Evolutionary conservation across 2,797 vertebrate genomes (phyloP).

Genomic region (Poeciliopsis paucimaculata): DNA sequence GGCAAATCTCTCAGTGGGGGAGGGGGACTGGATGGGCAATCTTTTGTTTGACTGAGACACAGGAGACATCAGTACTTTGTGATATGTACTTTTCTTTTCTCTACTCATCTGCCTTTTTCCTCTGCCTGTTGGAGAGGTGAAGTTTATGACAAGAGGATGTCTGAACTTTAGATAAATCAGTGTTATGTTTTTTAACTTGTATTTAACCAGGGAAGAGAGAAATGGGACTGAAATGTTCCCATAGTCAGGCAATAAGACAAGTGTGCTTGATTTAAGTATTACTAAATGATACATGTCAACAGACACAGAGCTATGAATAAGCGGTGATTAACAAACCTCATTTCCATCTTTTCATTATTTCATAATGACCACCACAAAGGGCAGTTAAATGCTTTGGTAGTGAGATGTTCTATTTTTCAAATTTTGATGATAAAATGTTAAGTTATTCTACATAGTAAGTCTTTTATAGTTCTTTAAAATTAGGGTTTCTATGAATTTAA

Average conservation of each 20-base stretch:
- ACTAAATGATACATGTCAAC: background rate
- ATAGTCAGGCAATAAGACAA: background rate
- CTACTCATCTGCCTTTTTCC: constrained; percentile 71
- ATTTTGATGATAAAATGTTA: background rate
- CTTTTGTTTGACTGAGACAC: constrained; percentile 76
- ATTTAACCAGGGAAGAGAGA: background rate
- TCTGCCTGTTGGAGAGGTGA: constrained; percentile 65
- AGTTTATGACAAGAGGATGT: constrained; percentile 50
- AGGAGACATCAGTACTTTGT: constrained; percentile 73
- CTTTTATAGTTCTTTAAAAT: background rate
- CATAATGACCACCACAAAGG: background rate
- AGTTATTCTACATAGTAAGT: background rate
- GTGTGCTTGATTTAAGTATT: background rate
- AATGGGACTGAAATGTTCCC: constrained; percentile 9
- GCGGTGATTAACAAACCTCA: background rate
- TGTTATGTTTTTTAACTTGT: background rate
- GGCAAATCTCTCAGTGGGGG: constrained; percentile 88
- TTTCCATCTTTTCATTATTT: background rate
- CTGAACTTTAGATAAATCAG: constrained; percentile 44
- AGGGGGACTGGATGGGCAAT: constrained; percentile 78
- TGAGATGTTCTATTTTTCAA: background rate
- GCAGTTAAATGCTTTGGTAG: background rate
- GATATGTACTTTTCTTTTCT: constrained; percentile 76
- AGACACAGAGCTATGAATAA: background rate
- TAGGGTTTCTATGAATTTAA: background rate